These are phyloP conservation scores for Cantharis flavilabris DNA, from an alignment of 2,888 invertebrate genomes.

Conservation along the genomic window DNA sequence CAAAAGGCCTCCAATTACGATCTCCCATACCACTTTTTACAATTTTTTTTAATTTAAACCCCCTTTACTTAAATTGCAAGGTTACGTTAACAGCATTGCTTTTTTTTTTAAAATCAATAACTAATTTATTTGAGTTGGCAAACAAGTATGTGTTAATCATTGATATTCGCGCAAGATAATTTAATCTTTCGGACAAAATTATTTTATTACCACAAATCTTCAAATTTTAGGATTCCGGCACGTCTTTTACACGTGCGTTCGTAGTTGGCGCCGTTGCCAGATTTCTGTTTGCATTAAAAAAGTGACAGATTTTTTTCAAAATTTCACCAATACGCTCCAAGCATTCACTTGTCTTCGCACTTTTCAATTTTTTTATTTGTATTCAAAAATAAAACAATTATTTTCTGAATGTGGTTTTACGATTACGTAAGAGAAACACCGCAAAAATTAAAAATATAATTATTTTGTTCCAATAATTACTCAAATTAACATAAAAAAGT, in stretches of 20 bases:
- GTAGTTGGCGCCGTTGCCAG: not conserved
- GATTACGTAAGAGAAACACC: not conserved
- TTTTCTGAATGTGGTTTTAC: not conserved
- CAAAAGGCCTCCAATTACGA: conserved; percentile 89
- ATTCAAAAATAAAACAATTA: not conserved
- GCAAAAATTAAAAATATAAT: too few species aligned
- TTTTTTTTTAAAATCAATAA: not conserved
- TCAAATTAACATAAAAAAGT: not conserved
- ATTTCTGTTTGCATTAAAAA: not conserved
- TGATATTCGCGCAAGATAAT: not conserved
- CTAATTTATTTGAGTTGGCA: not conserved
- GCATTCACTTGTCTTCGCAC: not conserved
- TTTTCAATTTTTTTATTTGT: not conserved
- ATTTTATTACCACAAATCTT: not conserved
- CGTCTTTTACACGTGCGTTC: not conserved
- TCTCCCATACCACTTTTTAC: conserved; percentile 68
- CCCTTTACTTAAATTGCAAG: not conserved
- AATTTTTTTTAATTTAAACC: conserved; percentile 4
- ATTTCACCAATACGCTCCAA: not conserved
- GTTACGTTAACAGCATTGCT: not conserved
- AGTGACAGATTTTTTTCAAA: not conserved
- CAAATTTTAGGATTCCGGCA: not conserved
- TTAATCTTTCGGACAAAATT: not conserved
- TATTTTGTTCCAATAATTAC: too few species aligned
- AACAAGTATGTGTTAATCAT: not conserved